A percentile compares a stretch with the other conserved stretches of the same genome.
phyloP scores from a whole-genome alignment of 2,888 invertebrate species.

The Aproaerema taeniolella region DNA sequence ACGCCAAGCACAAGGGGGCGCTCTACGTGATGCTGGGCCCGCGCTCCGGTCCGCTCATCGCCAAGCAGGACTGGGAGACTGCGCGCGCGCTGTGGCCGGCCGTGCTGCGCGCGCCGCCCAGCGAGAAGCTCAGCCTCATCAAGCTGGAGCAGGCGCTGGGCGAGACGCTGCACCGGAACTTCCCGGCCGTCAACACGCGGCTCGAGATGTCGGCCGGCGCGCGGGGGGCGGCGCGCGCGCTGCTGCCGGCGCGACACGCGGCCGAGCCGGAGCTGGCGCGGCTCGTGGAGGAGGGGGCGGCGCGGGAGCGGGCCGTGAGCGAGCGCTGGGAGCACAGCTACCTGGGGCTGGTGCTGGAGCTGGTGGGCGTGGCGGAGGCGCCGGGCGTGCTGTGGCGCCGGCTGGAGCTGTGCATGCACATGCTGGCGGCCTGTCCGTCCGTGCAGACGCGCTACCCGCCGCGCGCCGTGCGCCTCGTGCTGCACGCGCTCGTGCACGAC shows the following conservation, averaged over 20 bases:
- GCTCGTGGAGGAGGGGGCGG: background rate
- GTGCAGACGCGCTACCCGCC: slow-evolving; percentile 82
- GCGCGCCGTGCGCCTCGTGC: slow-evolving; percentile 79
- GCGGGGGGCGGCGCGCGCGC: slow-evolving; percentile 59
- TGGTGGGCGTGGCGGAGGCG: slow-evolving; percentile 9
- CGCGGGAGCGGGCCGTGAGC: slow-evolving; percentile 6
- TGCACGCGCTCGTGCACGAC: slow-evolving; percentile 83
- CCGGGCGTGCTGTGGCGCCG: slow-evolving; percentile 81
- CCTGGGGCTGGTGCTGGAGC: slow-evolving; percentile 8
- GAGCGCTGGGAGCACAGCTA: slow-evolving; percentile 9
- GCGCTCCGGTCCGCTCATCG: slow-evolving; percentile 79
- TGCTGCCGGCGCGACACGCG: slow-evolving; percentile 58
- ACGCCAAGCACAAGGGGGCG: slow-evolving; percentile 79
- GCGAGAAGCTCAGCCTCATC: slow-evolving; percentile 90
- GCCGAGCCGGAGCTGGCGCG: slow-evolving; percentile 33
- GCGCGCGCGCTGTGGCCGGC: slow-evolving; percentile 86
- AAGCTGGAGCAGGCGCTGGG: slow-evolving; percentile 76
- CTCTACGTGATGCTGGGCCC: slow-evolving; percentile 86
- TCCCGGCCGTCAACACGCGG: slow-evolving; percentile 80
- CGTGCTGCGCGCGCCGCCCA: slow-evolving; percentile 85
- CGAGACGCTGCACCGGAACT: slow-evolving; percentile 75
- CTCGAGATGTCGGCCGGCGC: slow-evolving; percentile 72
- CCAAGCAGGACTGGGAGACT: slow-evolving; percentile 86
- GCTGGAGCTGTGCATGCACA: slow-evolving; percentile 83
- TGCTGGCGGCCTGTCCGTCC: slow-evolving; percentile 84